These are phyloP conservation scores for Motacilla alba DNA, from an alignment of 2,113 vertebrate species.

Conservation along the genomic window DNA sequence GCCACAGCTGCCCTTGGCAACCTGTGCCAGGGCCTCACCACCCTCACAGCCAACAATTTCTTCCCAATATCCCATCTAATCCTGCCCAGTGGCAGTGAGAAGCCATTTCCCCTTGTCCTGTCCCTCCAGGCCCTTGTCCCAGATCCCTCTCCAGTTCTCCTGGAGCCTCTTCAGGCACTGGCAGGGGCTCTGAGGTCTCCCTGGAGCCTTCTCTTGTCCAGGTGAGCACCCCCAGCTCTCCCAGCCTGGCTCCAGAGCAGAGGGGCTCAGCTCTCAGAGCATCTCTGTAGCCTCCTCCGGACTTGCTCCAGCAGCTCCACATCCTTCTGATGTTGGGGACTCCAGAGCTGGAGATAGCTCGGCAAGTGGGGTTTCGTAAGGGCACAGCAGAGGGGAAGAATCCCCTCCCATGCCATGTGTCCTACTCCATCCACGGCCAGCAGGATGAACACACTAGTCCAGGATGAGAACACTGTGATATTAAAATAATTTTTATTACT, in stretches of 20 bases:
- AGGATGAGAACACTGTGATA: neutral
- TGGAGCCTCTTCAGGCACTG: neutral
- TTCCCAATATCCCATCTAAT: accelerated
- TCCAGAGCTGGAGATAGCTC: neutral
- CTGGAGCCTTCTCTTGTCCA: neutral
- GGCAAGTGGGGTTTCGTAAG: neutral
- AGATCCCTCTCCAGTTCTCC: neutral
- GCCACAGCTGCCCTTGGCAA: accelerated
- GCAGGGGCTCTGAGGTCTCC: accelerated
- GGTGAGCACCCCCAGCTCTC: neutral
- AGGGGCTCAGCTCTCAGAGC: neutral
- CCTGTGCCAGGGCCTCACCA: accelerated
- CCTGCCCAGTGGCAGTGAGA: neutral
- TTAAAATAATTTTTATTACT: neutral
- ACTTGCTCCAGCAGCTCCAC: accelerated
- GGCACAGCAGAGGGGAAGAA: neutral
- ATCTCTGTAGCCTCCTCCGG: accelerated
- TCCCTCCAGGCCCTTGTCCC: neutral
- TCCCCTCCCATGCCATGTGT: neutral
- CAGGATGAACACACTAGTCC: neutral
- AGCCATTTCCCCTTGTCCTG: neutral
- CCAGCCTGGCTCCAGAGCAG: neutral
- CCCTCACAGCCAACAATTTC: accelerated
- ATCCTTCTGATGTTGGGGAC: neutral
- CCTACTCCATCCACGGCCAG: neutral